Base-by-base conservation (phyloP, 1,140 invertebrate genomes). In the Ptiloglossa arizonensis region DNA sequence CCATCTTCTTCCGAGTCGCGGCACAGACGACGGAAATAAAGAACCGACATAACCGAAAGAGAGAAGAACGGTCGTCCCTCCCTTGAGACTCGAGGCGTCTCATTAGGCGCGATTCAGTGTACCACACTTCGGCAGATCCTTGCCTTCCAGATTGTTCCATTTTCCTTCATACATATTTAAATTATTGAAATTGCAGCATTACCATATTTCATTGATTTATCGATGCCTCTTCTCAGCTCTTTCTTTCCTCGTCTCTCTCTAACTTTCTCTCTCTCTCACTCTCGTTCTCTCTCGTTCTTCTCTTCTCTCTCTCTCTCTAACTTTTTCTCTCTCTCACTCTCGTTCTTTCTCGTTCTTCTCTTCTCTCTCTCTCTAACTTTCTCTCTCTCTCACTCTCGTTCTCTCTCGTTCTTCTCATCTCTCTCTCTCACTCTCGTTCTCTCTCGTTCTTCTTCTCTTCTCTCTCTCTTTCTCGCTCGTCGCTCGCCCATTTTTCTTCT, bases 111-210 rank as follows among this genome's bases (percentile, higher is more conserved):
- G 87, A 91, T 91, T 91, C 90, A 91, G 75, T 90, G 87, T 90
- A 84, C 87, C 87, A 87, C 82, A 86, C 87, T 86, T 86, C 82
- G 85, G 59, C 89, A 86, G 81, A 90, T 89, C 87, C 85, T 87
- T 89, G 81, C 86, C 87, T 87, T 83, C 87, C 88, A 88, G 89
- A 91, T 91, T 91, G 89, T 91, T 91, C 90, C 90, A 91, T 91
- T 91, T 91, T 90, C 88, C 88, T 91, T 91, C 90, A 92, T 92
- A 90, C 89, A 91, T 92, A 92, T 92, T 92, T 91, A 92, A 92
- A 90, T 91, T 91, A 91, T 92, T 92, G 90, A 92, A 92, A 91
- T 92, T 86, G 81, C 69, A 59, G 69, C 83, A 92, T 92, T 92
- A 92, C 89, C 91, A 91, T 92, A 90, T 89, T 90, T 89, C 89